Base-by-base conservation (phyloP, 2,797 vertebrate genomes). In the Pterois miles region DNA sequence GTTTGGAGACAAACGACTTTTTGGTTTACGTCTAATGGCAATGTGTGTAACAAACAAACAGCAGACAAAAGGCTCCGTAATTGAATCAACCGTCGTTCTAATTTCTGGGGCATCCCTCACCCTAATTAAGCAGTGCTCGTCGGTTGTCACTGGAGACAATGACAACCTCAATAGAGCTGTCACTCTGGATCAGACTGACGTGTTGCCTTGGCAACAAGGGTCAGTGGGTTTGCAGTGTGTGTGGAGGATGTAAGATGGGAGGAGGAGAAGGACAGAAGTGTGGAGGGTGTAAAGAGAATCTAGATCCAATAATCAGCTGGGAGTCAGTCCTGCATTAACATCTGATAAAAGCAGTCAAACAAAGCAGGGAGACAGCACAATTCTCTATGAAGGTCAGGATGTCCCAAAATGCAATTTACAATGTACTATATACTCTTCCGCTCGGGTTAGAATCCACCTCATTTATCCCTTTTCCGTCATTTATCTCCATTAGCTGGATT, bases 141-240 rank as follows among this genome's bases (percentile, higher is more conserved):
- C 65, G 78, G 87, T 84, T 81, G 82, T 88, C 87, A 88, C 64
- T 53, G 80, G 89, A 91, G 84, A 92, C 90, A 90, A 91, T 86
- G 88, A 84, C 85, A 84, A 60, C 80, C 64, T 84, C 81, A 89
- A 90, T 86, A 78, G 90, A 90, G 84, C 71, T 84, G 91, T 93
- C 92, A 91, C 69, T 86, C 78, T 79, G 86, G 72, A 93, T 94
- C 90, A 92, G 86, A 88, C 76, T 84, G 86, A 92, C 74, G 33
- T 34, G 89, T 86, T 83, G 76, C 86, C 81, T 38, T 69, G 82
- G 83, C 64, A 84, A 91, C 87, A 5, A 58, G 77, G 92, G 92
- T 92, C 90, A 91, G 36, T 38, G 80, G 84, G 90, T 93, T 92
- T 86, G 66, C 63, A 1, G 69, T 74, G 71, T 27, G 40, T 80